Evolutionary conservation across 1,140 invertebrate genomes (phyloP).

Genomic region (Panagrolaimus sp.): DNA sequence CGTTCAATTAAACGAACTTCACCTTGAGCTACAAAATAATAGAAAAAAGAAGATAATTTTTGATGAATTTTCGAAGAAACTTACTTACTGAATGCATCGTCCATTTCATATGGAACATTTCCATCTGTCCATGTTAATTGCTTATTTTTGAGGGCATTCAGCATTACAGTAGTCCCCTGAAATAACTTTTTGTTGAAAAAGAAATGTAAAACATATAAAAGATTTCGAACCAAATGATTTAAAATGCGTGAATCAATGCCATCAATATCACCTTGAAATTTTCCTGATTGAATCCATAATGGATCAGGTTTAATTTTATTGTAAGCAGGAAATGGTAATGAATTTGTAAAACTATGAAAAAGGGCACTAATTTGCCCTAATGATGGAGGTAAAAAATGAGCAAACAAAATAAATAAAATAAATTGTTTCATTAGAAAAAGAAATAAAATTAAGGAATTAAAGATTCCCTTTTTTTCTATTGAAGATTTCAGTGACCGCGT

Average conservation of each 20-base stretch:
- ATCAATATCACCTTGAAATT: slow-evolving; percentile 60
- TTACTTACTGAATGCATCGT: slow-evolving; percentile 56
- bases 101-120: slow-evolving; percentile 53
- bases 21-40: slow-evolving; percentile 35
- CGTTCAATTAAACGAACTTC: slow-evolving; percentile 52
- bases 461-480: slow-evolving; percentile 5
- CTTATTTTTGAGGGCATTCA: slow-evolving; percentile 49
- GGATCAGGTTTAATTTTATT: slow-evolving; percentile 14
- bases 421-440: background rate
- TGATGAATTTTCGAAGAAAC: slow-evolving; percentile 23
- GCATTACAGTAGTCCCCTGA: slow-evolving; percentile 19
- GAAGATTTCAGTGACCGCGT: too few species aligned
- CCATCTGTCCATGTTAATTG: slow-evolving; percentile 50
- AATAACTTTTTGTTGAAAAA: background rate
- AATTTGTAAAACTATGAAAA: background rate
- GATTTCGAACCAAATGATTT: slow-evolving; percentile 39
- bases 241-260: slow-evolving; percentile 50
- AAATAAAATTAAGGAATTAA: slow-evolving; percentile 1
- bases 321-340: background rate
- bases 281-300: slow-evolving; percentile 31
- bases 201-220: background rate
- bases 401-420: background rate
- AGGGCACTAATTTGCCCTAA: background rate
- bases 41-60: slow-evolving; percentile 8
- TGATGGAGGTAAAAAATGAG: background rate